Conservation (phyloP, 2,797 vertebrate genomes). For the Alfaro cultratus region DNA sequence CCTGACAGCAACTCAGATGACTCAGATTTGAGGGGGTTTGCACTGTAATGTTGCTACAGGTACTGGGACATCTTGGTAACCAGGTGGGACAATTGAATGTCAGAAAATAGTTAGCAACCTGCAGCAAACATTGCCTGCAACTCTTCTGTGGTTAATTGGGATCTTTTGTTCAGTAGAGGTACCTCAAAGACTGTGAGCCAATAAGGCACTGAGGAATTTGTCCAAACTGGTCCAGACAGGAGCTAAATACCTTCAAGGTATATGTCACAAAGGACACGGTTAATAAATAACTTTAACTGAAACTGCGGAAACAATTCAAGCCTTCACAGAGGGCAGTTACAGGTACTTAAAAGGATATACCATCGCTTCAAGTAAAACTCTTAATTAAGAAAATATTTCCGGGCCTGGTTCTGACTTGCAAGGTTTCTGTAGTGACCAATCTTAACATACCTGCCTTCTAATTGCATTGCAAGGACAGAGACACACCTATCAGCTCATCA, state of each 20-base stretch:
- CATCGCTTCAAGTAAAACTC: background rate
- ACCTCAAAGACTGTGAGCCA: constrained; percentile 43
- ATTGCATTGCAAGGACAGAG: background rate
- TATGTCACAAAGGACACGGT: constrained; percentile 42
- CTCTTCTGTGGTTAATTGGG: constrained; percentile 19
- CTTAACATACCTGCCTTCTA: background rate
- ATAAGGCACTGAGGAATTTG: constrained; percentile 58
- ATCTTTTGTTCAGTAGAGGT: constrained; percentile 38
- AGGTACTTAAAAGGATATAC: constrained; percentile 1
- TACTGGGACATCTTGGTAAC: constrained; percentile 60
- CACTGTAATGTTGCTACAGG: constrained; percentile 46
- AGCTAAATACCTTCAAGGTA: constrained; percentile 39
- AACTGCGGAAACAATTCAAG: constrained; percentile 17
- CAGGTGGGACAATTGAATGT: constrained; percentile 48
- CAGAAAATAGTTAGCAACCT: constrained; percentile 58
- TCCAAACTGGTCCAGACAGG: constrained; percentile 64
- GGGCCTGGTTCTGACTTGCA: background rate
- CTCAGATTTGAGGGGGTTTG: constrained; percentile 36
- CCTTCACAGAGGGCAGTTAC: background rate
- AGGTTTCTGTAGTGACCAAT: background rate
- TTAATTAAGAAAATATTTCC: background rate
- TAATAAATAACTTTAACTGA: constrained; percentile 27
- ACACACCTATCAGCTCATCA: background rate
- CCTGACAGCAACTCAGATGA: constrained; percentile 37
- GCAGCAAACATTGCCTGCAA: constrained; percentile 34